Evolutionary conservation across 2,113 vertebrate genomes (phyloP).

Genomic region (Macrotis lagotis): DNA sequence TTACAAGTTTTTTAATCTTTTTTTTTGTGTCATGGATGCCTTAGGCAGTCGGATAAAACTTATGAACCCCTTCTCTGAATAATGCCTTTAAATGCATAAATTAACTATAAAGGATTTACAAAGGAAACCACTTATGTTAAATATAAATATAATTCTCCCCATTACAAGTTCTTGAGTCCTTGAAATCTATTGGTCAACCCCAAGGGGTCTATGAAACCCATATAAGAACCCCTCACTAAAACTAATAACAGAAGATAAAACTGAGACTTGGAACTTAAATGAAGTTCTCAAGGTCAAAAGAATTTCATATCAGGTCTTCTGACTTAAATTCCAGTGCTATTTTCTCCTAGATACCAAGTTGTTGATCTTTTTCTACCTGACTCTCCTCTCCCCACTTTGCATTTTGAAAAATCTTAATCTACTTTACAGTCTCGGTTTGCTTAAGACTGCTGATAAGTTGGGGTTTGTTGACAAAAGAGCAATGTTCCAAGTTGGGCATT

Average conservation of each 20-base stretch:
- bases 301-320: not conserved
- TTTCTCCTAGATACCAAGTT: not conserved
- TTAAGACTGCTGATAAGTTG: not conserved
- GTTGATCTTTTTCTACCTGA: not conserved
- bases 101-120: not conserved
- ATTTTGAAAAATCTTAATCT: conserved; percentile 14
- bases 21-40: not conserved
- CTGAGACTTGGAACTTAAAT: not conserved
- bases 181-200: not conserved
- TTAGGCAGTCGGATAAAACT: not conserved
- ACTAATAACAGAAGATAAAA: not conserved
- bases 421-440: not conserved
- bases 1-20: not conserved
- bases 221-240: not conserved
- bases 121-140: not conserved
- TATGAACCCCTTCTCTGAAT: not conserved
- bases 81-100: not conserved
- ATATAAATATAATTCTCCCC: not conserved
- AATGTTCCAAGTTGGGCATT: not conserved
- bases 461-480: not conserved
- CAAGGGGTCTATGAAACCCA: not conserved
- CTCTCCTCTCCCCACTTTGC: not conserved
- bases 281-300: not conserved
- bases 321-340: not conserved
- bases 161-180: not conserved